These are phyloP conservation scores for Carcina quercana DNA, from an alignment of 2,888 invertebrate species.

Conservation along the genomic window DNA sequence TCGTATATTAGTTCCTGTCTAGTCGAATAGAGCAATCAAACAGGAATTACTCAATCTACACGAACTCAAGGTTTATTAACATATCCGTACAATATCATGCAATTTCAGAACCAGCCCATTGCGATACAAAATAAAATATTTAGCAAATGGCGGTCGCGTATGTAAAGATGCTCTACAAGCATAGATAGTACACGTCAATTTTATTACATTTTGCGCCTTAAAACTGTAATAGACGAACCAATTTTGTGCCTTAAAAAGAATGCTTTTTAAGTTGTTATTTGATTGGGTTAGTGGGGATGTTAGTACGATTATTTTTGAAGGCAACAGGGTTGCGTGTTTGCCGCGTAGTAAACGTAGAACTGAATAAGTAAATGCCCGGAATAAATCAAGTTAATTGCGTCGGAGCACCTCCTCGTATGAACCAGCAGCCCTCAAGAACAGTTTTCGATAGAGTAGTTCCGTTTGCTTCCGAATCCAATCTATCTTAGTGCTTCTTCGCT, in stretches of 20 bases:
- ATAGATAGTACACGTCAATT: conserved; percentile 40
- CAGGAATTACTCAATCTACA: conserved; percentile 23
- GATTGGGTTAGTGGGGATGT: conserved; percentile 17
- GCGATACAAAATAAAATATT: conserved; percentile 36
- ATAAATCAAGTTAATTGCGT: conserved; percentile 75
- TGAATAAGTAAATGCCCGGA: conserved; percentile 70
- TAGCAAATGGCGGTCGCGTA: conserved; percentile 43
- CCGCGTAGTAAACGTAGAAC: conserved; percentile 58
- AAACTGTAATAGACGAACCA: conserved; percentile 11
- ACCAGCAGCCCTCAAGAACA: conserved; percentile 47
- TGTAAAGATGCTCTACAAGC: conserved; percentile 42
- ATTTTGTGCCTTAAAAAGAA: conserved; percentile 15
- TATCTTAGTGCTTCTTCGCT: too few species aligned
- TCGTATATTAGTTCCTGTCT: too few species aligned
- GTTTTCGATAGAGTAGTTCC: conserved; percentile 46
- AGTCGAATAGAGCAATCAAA: conserved; percentile 4
- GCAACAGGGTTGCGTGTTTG: conserved; percentile 44
- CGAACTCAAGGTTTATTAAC: conserved; percentile 27
- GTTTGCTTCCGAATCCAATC: conserved; percentile 27
- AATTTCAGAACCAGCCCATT: conserved; percentile 36
- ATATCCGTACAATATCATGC: conserved; percentile 37
- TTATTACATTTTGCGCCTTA: conserved; percentile 20
- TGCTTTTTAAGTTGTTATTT: conserved; percentile 21
- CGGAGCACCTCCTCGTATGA: conserved; percentile 65
- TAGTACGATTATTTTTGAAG: conserved; percentile 30